Percentiles rank a stretch among this genome's conserved stretches.
Evolutionary conservation across 1,140 invertebrate genomes (phyloP).

Genomic region (Drosophila rufa): DNA sequence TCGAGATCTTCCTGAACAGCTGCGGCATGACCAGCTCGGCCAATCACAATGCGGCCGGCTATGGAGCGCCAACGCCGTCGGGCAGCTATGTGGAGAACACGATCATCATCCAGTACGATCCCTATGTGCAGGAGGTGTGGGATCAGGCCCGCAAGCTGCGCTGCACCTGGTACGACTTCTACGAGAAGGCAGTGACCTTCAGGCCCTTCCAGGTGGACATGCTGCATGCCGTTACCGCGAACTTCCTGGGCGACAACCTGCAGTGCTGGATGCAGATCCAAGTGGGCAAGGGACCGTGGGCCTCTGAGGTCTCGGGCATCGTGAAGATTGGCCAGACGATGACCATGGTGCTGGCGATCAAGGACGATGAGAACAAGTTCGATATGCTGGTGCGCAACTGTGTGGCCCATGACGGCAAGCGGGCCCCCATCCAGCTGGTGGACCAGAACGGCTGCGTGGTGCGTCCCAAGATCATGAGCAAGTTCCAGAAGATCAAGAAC

Average conservation of each 20-base stretch:
- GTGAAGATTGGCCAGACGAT: conserved; percentile 98
- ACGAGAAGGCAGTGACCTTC: conserved; percentile 97
- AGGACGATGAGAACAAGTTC: conserved; percentile 98
- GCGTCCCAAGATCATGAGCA: conserved; percentile 96
- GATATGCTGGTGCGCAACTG: conserved; percentile 97
- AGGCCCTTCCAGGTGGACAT: conserved; percentile 97
- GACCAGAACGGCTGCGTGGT: conserved; percentile 97
- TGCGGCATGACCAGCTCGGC: conserved; percentile 96
- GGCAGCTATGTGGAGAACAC: conserved; percentile 98
- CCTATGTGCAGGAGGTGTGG: conserved; percentile 97
- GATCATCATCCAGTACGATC: conserved; percentile 97
- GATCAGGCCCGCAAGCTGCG: conserved; percentile 93
- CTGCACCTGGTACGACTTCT: conserved; percentile 98
- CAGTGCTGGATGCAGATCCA: conserved; percentile 99
- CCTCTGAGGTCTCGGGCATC: conserved; percentile 96
- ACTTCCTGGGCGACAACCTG: conserved; percentile 97
- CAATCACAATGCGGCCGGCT: conserved; percentile 92
- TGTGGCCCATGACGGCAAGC: conserved; percentile 96
- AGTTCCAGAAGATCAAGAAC: conserved; percentile 98
- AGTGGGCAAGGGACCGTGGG: conserved; percentile 97
- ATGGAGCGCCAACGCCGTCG: conserved; percentile 93
- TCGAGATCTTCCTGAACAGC: conserved; percentile 95
- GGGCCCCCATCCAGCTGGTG: conserved; percentile 96
- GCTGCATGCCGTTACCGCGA: conserved; percentile 96
- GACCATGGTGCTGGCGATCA: conserved; percentile 98